Percentiles rank a stretch among this genome's conserved stretches.
Evolutionary conservation across 2,888 invertebrate genomes (phyloP).

Genomic region (Timema podura): DNA sequence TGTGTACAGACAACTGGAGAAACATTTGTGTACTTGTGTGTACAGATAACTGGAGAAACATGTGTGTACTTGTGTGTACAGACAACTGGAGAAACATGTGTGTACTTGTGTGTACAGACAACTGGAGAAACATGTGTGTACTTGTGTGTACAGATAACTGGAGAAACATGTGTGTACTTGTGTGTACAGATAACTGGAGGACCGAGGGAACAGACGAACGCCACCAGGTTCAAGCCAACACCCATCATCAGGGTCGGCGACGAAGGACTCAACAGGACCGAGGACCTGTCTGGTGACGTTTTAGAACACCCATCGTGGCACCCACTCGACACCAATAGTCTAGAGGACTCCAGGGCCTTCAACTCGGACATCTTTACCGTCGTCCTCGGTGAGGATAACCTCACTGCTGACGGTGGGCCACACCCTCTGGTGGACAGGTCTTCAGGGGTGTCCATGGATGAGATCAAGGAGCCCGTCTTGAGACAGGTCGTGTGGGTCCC

Average conservation of each 20-base stretch:
- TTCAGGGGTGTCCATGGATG: background rate
- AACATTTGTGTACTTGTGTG: no score
- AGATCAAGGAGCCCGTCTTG: slow-evolving; percentile 28
- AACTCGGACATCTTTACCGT: slow-evolving; percentile 26
- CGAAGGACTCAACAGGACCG: slow-evolving; percentile 33
- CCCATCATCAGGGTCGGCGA: slow-evolving; percentile 45
- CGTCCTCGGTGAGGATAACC: slow-evolving; percentile 31
- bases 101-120: no score
- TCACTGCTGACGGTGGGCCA: slow-evolving; percentile 34
- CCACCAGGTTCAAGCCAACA: slow-evolving; percentile 40
- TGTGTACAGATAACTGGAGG: no score
- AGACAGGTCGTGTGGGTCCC: background rate
- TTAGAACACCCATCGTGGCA: slow-evolving; percentile 19
- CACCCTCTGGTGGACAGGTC: background rate
- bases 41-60: no score
- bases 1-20: no score
- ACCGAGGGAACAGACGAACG: background rate
- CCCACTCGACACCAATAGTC: slow-evolving; percentile 23
- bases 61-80: no score
- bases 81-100: no score
- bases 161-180: no score
- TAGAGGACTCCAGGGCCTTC: slow-evolving; percentile 29
- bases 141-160: no score
- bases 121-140: no score
- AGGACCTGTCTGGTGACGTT: background rate